phyloP scores from a whole-genome alignment of 2,888 invertebrate species.

The Lasioglossum leucozonium region DNA sequence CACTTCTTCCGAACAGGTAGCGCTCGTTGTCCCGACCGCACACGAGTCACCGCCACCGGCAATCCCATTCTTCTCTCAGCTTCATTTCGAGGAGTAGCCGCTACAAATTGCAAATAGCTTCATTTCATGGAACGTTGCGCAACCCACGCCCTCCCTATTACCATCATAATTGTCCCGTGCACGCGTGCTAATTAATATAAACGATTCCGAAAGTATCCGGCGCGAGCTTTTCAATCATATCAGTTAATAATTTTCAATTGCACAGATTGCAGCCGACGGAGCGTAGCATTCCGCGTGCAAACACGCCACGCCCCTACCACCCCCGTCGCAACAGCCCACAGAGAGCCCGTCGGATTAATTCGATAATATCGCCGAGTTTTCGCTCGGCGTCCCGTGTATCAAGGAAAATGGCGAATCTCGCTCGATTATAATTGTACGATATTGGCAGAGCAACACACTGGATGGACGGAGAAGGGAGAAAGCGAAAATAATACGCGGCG shows the following conservation, averaged over 20 bases:
- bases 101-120: conserved; percentile 1
- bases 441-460: neutral
- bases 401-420: neutral
- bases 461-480: neutral
- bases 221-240: neutral
- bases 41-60: neutral
- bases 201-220: neutral
- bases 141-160: neutral
- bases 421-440: conserved; percentile 2
- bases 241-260: conserved; percentile 7
- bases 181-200: neutral
- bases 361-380: neutral
- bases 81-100: neutral
- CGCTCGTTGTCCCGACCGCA: neutral
- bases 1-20: neutral
- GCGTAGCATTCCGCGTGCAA: neutral
- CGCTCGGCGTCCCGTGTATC: neutral
- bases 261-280: neutral
- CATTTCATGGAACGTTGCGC: conserved; percentile 1
- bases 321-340: neutral
- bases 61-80: neutral
- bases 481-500: too few species aligned
- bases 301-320: neutral
- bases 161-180: neutral
- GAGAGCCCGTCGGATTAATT: neutral